A percentile compares a stretch with the other conserved stretches of the same genome.
phyloP scores from a whole-genome alignment of 1,140 invertebrate genomes.

The Lordiphosa mommai region DNA sequence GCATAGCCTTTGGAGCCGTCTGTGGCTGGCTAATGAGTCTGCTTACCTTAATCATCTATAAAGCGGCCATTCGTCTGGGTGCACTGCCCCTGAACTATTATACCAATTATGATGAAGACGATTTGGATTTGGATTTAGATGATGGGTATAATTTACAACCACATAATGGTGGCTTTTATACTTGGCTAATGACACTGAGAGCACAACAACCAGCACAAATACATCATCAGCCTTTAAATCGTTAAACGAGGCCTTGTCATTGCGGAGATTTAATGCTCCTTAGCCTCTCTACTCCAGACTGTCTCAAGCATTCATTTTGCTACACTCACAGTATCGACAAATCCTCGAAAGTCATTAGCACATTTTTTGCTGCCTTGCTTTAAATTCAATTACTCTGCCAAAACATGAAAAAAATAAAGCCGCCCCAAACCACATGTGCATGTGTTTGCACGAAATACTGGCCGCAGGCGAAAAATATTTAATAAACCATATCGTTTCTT shows the following conservation, averaged over 20 bases:
- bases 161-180: neutral
- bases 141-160: conserved; percentile 7
- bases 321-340: conserved; percentile 6
- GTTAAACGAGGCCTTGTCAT: conserved; percentile 15
- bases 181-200: conserved; percentile 5
- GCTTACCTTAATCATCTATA: conserved; percentile 33
- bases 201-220: neutral
- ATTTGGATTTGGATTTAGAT: conserved; percentile 41
- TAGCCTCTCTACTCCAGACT: conserved; percentile 31
- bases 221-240: neutral
- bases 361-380: conserved; percentile 22
- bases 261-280: conserved; percentile 9
- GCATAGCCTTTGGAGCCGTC: conserved; percentile 48
- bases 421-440: neutral
- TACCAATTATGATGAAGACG: conserved; percentile 23
- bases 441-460: conserved; percentile 37
- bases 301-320: conserved; percentile 35
- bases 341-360: conserved; percentile 37
- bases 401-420: neutral
- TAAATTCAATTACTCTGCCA: conserved; percentile 48
- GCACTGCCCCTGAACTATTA: conserved; percentile 1
- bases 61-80: conserved; percentile 22
- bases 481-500: conserved; percentile 62
- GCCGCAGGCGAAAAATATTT: conserved; percentile 59
- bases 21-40: conserved; percentile 53